Evolutionary conservation across 2,797 vertebrate species (phyloP).

Genomic region (Coilia nasus): DNA sequence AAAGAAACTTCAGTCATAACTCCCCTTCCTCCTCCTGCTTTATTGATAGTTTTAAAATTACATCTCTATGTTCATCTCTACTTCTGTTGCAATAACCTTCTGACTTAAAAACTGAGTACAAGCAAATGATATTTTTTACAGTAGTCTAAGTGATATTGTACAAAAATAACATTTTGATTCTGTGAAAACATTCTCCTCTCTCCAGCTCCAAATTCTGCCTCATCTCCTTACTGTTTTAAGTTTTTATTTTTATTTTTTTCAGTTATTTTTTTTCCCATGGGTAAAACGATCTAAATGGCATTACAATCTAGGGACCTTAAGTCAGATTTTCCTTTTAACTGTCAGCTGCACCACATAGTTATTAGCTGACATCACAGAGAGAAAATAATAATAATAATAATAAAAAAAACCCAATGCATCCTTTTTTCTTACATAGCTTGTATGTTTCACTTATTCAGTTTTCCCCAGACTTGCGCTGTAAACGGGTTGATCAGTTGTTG

Average conservation of each 20-base stretch:
- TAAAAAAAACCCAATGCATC: constrained; percentile 44
- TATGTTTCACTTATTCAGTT: constrained; percentile 65
- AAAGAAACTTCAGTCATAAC: constrained; percentile 79
- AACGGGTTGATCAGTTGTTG: constrained; percentile 61
- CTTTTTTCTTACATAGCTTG: constrained; percentile 64
- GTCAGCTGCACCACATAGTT: constrained; percentile 32
- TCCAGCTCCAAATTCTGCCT: constrained; percentile 80
- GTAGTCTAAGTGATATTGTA: constrained; percentile 94
- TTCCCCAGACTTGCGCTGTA: constrained; percentile 51
- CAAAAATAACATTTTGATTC: constrained; percentile 97
- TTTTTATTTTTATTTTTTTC: constrained; percentile 38
- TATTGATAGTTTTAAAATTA: constrained; percentile 97
- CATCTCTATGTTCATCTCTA: constrained; percentile 91
- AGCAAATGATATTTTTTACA: constrained; percentile 89
- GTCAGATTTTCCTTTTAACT: constrained; percentile 58
- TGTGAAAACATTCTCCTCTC: constrained; percentile 88
- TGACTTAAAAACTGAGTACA: constrained; percentile 91
- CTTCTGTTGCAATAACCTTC: constrained; percentile 89
- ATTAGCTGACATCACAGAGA: constrained; percentile 50
- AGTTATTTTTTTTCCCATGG: constrained; percentile 58
- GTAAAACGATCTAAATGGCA: constrained; percentile 72
- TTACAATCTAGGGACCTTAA: constrained; percentile 72
- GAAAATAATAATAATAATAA: constrained; percentile 2
- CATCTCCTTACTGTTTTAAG: constrained; percentile 46
- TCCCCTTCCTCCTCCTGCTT: constrained; percentile 92